Evolutionary conservation across 2,797 vertebrate species (phyloP).

Genomic region (Catostomus latipinnis): DNA sequence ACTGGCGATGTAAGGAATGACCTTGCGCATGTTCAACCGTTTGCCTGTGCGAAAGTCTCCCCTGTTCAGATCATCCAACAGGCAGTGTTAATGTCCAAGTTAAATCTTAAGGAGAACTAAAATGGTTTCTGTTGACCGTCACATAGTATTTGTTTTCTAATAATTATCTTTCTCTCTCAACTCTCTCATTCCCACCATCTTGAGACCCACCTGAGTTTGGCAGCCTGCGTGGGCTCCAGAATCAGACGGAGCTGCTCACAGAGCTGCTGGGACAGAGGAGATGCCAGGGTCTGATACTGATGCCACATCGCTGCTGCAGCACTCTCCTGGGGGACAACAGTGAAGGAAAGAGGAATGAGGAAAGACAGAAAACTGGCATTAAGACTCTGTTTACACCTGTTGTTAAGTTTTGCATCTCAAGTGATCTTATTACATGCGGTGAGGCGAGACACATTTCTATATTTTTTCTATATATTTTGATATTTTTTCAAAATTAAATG

Average conservation of each 20-base stretch:
- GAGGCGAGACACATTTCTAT: no score
- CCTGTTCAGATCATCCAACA: constrained; percentile 68
- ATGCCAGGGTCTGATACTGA: constrained; percentile 88
- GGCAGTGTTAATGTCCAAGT: not conserved
- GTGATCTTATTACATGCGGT: no score
- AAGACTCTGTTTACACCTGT: no score
- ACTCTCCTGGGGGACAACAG: constrained; percentile 78
- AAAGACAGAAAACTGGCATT: not conserved
- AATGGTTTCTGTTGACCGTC: no score
- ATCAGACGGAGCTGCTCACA: constrained; percentile 96
- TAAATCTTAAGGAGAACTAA: not conserved
- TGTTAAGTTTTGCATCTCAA: no score
- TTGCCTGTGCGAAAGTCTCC: constrained; percentile 97
- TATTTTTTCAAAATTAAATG: no score
- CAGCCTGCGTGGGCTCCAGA: constrained; percentile 92
- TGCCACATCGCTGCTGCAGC: constrained; percentile 91
- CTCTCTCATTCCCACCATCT: not conserved
- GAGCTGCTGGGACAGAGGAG: constrained; percentile 92
- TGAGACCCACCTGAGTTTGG: constrained; percentile 89
- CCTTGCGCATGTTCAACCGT: constrained; percentile 96
- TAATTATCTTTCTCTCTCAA: no score
- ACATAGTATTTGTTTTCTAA: no score
- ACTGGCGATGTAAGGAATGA: constrained; percentile 97
- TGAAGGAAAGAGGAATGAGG: not conserved
- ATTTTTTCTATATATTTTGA: no score